These are phyloP conservation scores for Drosophila parvula DNA, from an alignment of 1,140 invertebrate genomes.

Conservation along the genomic window DNA sequence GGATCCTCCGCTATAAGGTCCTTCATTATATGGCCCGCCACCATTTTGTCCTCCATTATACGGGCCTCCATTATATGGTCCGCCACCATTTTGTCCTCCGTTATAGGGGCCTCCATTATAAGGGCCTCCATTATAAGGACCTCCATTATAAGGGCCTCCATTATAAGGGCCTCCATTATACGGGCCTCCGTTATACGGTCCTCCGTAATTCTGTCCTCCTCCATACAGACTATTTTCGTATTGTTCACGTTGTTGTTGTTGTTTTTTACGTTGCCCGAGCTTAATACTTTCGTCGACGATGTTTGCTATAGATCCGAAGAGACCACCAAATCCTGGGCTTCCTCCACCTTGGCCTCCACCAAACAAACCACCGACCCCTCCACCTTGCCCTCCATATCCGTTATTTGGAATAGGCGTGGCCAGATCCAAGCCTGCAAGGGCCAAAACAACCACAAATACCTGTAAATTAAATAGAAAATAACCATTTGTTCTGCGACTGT, in stretches of 20 bases:
- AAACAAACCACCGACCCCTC: neutral
- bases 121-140: neutral
- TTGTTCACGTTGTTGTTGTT: neutral
- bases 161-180: too few species aligned
- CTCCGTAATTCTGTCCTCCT: neutral
- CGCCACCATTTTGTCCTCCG: neutral
- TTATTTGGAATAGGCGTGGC: neutral
- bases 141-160: neutral
- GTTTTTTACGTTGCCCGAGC: conserved; percentile 2
- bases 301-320: conserved; percentile 7
- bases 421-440: neutral
- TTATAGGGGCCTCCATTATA: neutral
- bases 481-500: neutral
- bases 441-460: neutral
- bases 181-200: neutral
- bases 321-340: neutral
- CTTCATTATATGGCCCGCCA: neutral
- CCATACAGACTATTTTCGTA: neutral
- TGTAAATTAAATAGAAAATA: neutral
- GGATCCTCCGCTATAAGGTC: neutral
- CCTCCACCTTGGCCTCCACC: neutral
- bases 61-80: neutral
- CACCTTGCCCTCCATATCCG: neutral
- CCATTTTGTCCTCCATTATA: neutral
- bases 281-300: conserved; percentile 11